Evolutionary conservation across 2,797 vertebrate genomes (phyloP).

Genomic region (Pterois miles): DNA sequence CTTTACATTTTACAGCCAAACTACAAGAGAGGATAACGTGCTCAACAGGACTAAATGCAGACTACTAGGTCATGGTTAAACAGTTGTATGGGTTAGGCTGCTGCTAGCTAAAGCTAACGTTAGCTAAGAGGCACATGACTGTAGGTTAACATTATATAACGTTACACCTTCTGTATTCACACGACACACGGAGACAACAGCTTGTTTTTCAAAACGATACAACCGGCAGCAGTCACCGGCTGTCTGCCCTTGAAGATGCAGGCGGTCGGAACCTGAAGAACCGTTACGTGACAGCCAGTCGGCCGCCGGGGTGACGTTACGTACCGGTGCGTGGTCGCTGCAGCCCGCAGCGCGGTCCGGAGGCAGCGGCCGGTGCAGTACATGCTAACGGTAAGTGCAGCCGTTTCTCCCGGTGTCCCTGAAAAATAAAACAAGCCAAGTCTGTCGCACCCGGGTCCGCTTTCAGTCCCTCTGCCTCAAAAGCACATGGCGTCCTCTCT

Average conservation of each 20-base stretch:
- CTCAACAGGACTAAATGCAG: fast-evolving
- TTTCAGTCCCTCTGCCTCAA: slow-evolving; percentile 47
- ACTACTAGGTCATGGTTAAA: fast-evolving
- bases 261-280: not conserved
- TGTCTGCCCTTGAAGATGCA: slow-evolving; percentile 70
- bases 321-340: slow-evolving; percentile 74
- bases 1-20: not conserved
- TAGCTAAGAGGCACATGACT: not conserved
- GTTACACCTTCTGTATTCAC: not conserved
- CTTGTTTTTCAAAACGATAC: fast-evolving
- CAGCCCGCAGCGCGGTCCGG: slow-evolving; percentile 74
- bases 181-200: not conserved
- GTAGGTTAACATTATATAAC: not conserved
- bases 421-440: not conserved
- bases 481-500: slow-evolving; percentile 85
- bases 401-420: not conserved
- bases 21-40: not conserved
- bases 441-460: not conserved
- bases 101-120: slow-evolving; percentile 16
- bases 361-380: slow-evolving; percentile 79
- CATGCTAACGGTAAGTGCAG: slow-evolving; percentile 62
- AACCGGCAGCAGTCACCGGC: not conserved
- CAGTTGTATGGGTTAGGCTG: not conserved
- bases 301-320: slow-evolving; percentile 10
- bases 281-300: not conserved